Conservation (phyloP, 2,797 vertebrate genomes). For the Ataeniobius toweri region DNA sequence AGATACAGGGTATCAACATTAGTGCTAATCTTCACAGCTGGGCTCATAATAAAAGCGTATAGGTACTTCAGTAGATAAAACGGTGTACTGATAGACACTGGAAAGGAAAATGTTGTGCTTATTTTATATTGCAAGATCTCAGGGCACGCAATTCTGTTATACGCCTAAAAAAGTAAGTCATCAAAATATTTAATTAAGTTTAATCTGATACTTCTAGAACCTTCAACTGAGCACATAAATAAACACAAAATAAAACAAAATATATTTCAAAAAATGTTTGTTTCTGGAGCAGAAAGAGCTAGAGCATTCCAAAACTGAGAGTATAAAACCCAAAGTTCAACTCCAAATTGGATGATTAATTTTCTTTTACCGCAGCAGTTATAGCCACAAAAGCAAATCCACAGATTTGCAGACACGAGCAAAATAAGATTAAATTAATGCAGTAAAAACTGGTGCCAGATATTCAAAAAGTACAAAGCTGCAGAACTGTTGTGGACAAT, state of each 20-base stretch:
- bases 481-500: conserved; percentile 51
- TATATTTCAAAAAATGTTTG: neutral
- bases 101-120: neutral
- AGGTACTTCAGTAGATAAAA: neutral
- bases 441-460: conserved; percentile 32
- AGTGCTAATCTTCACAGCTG: neutral
- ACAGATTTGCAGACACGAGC: conserved; percentile 35
- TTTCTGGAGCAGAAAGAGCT: conserved; percentile 7
- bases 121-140: neutral
- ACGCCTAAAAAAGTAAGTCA: neutral
- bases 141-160: neutral
- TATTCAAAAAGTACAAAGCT: conserved; percentile 48
- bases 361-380: conserved; percentile 24
- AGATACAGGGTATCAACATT: neutral
- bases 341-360: conserved; percentile 46
- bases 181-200: neutral
- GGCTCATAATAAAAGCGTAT: neutral
- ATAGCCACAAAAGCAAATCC: conserved; percentile 55
- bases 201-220: neutral
- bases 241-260: neutral
- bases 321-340: conserved; percentile 22
- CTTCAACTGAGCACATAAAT: neutral
- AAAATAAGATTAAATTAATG: conserved; percentile 60
- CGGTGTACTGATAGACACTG: neutral
- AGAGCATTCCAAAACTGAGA: neutral